A percentile compares a stretch with the other conserved stretches of the same genome.
phyloP scores from a whole-genome alignment of 2,888 invertebrate species.

The Formica aserva region DNA sequence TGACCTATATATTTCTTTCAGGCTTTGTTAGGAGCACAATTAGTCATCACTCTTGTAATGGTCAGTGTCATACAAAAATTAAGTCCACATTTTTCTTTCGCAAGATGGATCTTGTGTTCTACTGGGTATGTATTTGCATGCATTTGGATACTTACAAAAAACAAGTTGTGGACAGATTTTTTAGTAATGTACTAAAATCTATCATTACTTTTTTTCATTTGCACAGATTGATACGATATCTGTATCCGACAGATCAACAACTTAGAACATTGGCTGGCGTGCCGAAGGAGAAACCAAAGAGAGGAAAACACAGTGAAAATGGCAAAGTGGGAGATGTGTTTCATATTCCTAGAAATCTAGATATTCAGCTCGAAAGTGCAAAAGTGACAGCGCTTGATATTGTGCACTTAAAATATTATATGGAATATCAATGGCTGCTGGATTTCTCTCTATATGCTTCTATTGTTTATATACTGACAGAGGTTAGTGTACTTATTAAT shows the following conservation, averaged over 20 bases:
- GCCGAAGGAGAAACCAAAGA: constrained; percentile 91
- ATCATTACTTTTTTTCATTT: constrained; percentile 39
- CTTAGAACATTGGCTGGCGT: constrained; percentile 90
- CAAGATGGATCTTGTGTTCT: constrained; percentile 95
- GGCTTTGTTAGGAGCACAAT: constrained; percentile 98
- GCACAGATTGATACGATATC: constrained; percentile 90
- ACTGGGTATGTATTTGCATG: constrained; percentile 88
- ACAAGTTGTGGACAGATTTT: not conserved
- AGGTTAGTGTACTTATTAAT: constrained; percentile 87
- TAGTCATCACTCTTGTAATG: constrained; percentile 97
- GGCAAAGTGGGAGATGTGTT: constrained; percentile 90
- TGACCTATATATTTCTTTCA: constrained; percentile 84
- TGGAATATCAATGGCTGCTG: constrained; percentile 97
- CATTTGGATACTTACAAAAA: not conserved
- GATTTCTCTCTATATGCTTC: constrained; percentile 96
- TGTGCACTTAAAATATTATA: constrained; percentile 95
- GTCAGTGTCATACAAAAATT: constrained; percentile 98
- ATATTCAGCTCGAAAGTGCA: constrained; percentile 93
- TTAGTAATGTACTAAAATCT: not conserved
- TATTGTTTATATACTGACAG: constrained; percentile 94
- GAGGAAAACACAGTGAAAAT: constrained; percentile 86
- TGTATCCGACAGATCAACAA: constrained; percentile 96
- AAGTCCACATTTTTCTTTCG: constrained; percentile 95
- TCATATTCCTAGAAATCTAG: constrained; percentile 94
- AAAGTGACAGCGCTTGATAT: constrained; percentile 94